These are phyloP conservation scores for Battus philenor DNA, from an alignment of 1,140 invertebrate genomes.

Conservation along the genomic window DNA sequence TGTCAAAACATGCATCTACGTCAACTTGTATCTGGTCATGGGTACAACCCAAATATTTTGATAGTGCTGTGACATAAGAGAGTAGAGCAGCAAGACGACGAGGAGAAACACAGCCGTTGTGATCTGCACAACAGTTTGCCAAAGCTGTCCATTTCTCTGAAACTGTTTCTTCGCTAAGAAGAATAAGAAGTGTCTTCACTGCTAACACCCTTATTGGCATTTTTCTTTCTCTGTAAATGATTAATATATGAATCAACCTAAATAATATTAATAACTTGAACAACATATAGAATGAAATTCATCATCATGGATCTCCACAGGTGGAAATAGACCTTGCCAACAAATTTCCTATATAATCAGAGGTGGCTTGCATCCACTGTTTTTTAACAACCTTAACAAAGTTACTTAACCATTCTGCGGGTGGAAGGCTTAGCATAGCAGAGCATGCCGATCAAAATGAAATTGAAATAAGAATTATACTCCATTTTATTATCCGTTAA, in stretches of 20 bases:
- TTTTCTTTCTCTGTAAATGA: constrained; percentile 50
- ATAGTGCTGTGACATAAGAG: constrained; percentile 72
- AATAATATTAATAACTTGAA: no score
- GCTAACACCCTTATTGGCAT: constrained; percentile 71
- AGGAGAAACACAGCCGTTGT: constrained; percentile 80
- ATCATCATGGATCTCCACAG: no score
- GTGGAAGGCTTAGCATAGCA: no score
- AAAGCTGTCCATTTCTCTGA: constrained; percentile 80
- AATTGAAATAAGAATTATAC: no score
- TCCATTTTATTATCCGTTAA: no score
- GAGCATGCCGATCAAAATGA: no score
- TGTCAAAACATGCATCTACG: constrained; percentile 79
- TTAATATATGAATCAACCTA: constrained; percentile 2
- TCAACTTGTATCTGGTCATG: constrained; percentile 75
- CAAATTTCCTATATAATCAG: no score
- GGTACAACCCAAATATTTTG: constrained; percentile 78
- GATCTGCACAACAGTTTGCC: constrained; percentile 79
- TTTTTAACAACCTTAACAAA: no score
- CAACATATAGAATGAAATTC: no score
- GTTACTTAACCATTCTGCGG: no score
- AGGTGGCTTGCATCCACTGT: no score
- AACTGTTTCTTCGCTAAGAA: constrained; percentile 78
- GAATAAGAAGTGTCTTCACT: constrained; percentile 79
- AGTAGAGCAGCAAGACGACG: constrained; percentile 77
- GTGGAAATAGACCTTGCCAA: no score